A percentile compares a stretch with the other conserved stretches of the same genome.
Evolutionary conservation across 2,888 invertebrate genomes (phyloP).

Genomic region (Fabriciana adippe): DNA sequence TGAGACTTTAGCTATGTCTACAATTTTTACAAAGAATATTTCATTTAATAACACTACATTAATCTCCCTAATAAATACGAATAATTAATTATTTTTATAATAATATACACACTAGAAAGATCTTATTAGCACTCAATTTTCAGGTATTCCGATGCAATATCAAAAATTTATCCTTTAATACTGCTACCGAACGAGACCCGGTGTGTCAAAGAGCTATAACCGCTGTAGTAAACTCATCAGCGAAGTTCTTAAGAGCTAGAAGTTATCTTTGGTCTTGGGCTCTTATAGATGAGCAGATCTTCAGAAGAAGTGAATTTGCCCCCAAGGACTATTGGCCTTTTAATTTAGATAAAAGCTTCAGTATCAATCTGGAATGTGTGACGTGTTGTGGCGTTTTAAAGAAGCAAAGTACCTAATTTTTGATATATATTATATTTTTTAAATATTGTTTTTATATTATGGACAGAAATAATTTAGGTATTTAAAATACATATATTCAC

Average conservation of each 20-base stretch:
- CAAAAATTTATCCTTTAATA: constrained; percentile 61
- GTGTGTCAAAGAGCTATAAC: constrained; percentile 59
- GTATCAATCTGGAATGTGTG: constrained; percentile 30
- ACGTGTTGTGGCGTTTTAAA: constrained; percentile 23
- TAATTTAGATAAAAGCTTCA: constrained; percentile 42
- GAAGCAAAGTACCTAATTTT: neutral
- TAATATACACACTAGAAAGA: too few species aligned
- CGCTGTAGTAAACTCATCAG: constrained; percentile 56
- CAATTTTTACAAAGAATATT: too few species aligned
- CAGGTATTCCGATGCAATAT: constrained; percentile 72
- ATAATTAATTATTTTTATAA: too few species aligned
- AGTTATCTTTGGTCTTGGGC: constrained; percentile 58
- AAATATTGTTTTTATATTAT: too few species aligned
- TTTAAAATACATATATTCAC: too few species aligned
- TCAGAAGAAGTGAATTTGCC: constrained; percentile 47
- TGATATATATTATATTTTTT: neutral
- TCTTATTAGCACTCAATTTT: neutral
- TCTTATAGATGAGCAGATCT: constrained; percentile 55
- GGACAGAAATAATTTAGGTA: too few species aligned
- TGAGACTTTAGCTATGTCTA: too few species aligned
- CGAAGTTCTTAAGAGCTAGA: constrained; percentile 54
- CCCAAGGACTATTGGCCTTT: constrained; percentile 58
- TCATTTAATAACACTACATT: too few species aligned
- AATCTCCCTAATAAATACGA: too few species aligned
- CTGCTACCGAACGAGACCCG: constrained; percentile 51